These are phyloP conservation scores for Hydrolagus colliei DNA, from an alignment of 2,797 vertebrate genomes.

Conservation along the genomic window DNA sequence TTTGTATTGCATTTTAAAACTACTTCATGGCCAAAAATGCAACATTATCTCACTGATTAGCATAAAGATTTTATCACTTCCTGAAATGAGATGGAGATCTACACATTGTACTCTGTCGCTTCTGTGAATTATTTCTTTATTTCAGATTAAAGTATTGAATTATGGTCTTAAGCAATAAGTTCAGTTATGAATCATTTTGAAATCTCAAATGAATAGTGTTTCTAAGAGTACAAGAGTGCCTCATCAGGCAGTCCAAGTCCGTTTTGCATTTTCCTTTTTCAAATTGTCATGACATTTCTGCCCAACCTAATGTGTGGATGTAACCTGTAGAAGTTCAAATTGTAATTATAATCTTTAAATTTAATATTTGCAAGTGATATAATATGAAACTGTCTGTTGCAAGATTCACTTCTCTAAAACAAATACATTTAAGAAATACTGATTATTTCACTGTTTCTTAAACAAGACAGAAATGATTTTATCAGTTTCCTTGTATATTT, in stretches of 20 bases:
- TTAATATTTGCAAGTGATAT: too few species aligned
- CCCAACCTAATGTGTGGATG: too few species aligned
- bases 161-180: background rate
- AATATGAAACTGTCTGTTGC: too few species aligned
- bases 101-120: background rate
- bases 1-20: background rate
- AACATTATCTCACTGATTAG: background rate
- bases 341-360: too few species aligned
- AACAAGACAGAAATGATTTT: background rate
- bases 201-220: background rate
- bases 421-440: background rate
- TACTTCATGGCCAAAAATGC: background rate
- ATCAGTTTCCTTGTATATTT: constrained; percentile 17
- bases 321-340: too few species aligned
- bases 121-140: constrained; percentile 16
- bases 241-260: too few species aligned
- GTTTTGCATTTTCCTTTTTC: too few species aligned
- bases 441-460: background rate
- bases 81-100: background rate
- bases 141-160: background rate
- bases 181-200: background rate
- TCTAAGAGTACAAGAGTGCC: background rate
- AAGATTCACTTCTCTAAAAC: background rate
- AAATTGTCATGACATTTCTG: too few species aligned
- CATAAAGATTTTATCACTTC: constrained; percentile 22